These are phyloP conservation scores for Monopis laevigella DNA, from an alignment of 2,888 invertebrate genomes.

Conservation along the genomic window DNA sequence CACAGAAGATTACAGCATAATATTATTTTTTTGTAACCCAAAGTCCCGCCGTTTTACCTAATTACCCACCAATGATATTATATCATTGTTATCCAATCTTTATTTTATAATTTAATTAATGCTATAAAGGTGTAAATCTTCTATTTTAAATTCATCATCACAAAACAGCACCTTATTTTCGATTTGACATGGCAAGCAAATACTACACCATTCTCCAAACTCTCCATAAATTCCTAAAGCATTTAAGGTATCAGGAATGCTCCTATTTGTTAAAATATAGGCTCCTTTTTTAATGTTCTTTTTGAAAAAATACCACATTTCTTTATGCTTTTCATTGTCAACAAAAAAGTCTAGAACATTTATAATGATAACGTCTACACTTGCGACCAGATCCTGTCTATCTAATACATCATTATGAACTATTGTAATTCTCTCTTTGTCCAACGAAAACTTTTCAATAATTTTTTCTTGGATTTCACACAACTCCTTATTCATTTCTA, in stretches of 20 bases:
- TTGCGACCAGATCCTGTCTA: conserved; percentile 56
- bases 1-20: no score
- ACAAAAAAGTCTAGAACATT: conserved; percentile 78
- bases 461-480: conserved; percentile 70
- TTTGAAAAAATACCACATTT: conserved; percentile 70
- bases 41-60: no score
- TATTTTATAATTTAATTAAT: conserved; percentile 49
- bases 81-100: no score
- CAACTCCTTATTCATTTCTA: conserved; percentile 75
- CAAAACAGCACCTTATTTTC: conserved; percentile 55
- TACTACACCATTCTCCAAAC: conserved; percentile 53
- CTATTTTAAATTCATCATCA: conserved; percentile 36
- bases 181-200: conserved; percentile 44
- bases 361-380: conserved; percentile 71
- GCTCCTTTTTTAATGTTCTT: conserved; percentile 62
- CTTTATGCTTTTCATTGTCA: conserved; percentile 61
- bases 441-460: conserved; percentile 60
- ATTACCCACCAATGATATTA: no score
- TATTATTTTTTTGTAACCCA: no score
- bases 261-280: conserved; percentile 67
- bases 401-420: conserved; percentile 68
- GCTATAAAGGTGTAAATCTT: conserved; percentile 46
- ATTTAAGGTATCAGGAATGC: conserved; percentile 61
- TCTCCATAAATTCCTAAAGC: conserved; percentile 54
- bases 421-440: conserved; percentile 57